Percentiles rank a stretch among this genome's conserved stretches.
Evolutionary conservation across 2,888 invertebrate species (phyloP).

Genomic region (Tenthredo scrophulariae): DNA sequence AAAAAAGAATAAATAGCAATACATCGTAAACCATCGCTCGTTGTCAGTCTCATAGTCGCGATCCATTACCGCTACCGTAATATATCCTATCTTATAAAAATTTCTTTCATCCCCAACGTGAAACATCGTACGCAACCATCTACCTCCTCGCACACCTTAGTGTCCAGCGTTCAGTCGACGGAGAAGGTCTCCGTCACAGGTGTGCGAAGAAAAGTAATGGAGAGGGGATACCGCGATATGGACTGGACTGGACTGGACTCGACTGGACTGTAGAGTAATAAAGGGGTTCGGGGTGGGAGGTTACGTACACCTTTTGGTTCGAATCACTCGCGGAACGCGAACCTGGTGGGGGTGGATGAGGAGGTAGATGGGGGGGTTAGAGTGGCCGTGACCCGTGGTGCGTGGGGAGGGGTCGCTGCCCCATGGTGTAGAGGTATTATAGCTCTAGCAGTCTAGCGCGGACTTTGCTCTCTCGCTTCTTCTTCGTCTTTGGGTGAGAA

Average conservation of each 20-base stretch:
- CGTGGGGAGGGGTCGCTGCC: constrained; percentile 73
- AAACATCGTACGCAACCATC: neutral
- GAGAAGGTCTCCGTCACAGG: constrained; percentile 30
- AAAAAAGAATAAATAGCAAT: neutral
- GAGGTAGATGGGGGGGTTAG: constrained; percentile 74
- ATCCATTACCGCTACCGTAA: neutral
- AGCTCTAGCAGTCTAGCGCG: constrained; percentile 46
- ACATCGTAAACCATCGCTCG: neutral
- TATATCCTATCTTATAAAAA: neutral
- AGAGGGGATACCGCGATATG: constrained; percentile 4
- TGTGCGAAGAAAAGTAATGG: neutral
- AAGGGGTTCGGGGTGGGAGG: neutral
- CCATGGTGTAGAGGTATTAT: constrained; percentile 56
- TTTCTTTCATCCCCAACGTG: neutral
- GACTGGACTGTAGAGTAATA: neutral
- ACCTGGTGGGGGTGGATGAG: constrained; percentile 55
- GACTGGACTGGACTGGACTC: neutral
- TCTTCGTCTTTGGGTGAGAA: constrained; percentile 40
- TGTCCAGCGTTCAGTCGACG: neutral
- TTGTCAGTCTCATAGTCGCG: neutral
- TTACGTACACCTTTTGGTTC: constrained; percentile 25
- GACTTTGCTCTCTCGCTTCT: constrained; percentile 51
- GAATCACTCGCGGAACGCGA: constrained; percentile 40
- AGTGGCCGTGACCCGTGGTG: constrained; percentile 75
- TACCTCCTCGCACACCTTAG: neutral